phyloP scores from a whole-genome alignment of 2,888 invertebrate species.

The Machimus rusticus region DNA sequence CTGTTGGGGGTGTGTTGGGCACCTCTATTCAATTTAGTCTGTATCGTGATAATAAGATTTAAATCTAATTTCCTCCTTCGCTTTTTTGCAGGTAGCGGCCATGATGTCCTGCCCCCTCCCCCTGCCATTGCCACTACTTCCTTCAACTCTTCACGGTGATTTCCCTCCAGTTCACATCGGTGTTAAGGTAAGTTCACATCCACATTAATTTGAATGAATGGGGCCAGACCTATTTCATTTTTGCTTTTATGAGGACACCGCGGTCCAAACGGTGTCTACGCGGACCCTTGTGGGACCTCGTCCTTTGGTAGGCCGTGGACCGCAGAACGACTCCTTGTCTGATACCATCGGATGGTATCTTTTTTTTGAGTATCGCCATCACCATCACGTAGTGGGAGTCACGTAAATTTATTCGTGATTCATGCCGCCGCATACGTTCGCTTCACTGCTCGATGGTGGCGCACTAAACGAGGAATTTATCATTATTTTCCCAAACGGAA shows the following conservation, averaged over 20 bases:
- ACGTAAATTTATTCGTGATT: slow-evolving; percentile 36
- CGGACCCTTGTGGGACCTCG: not conserved
- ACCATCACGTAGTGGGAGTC: not conserved
- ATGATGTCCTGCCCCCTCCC: slow-evolving; percentile 65
- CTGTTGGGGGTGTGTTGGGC: not conserved
- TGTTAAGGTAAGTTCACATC: slow-evolving; percentile 59
- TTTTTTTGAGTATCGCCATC: not conserved
- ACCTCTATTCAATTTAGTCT: not conserved
- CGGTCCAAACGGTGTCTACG: not conserved
- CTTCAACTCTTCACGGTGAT: slow-evolving; percentile 62
- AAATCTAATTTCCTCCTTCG: not conserved
- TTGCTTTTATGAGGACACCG: not conserved
- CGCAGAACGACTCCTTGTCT: not conserved
- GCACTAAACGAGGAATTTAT: slow-evolving; percentile 8
- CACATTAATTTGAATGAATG: slow-evolving; percentile 46
- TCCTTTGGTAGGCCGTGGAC: not conserved
- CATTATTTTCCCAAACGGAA: slow-evolving; percentile 29
- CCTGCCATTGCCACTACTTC: slow-evolving; percentile 63
- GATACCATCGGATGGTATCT: slow-evolving; percentile 24
- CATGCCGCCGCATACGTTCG: not conserved
- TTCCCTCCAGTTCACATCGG: slow-evolving; percentile 63
- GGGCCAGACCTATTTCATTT: slow-evolving; percentile 14
- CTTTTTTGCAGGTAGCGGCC: slow-evolving; percentile 61
- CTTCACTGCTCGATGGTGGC: not conserved
- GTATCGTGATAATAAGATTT: not conserved